Evolutionary conservation across 53 echinoderm and acorn worm genomes (phyloP).

Genomic region (Paelopatides confundens): DNA sequence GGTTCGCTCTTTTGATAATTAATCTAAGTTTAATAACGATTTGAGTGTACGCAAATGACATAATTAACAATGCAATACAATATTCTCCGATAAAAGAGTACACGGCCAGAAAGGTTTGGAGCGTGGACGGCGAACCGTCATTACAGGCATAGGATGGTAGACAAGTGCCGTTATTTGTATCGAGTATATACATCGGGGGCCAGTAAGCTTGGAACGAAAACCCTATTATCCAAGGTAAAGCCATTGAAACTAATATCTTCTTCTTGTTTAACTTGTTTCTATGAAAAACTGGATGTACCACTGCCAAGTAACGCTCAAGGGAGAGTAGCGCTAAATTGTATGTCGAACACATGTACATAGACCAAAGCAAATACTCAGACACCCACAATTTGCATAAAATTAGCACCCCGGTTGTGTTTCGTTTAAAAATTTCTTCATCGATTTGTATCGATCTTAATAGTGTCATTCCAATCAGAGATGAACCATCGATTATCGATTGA

Average conservation of each 20-base stretch:
- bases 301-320: neutral
- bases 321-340: conserved; percentile 1
- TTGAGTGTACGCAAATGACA: neutral
- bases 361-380: conserved; percentile 1
- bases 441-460: neutral
- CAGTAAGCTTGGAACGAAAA: neutral
- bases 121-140: neutral
- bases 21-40: neutral
- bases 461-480: neutral
- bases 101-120: neutral
- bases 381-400: neutral
- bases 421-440: neutral
- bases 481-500: neutral
- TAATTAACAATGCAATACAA: neutral
- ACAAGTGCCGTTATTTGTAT: neutral
- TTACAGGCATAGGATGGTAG: neutral
- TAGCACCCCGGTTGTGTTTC: neutral
- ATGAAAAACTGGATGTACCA: neutral
- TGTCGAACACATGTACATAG: neutral
- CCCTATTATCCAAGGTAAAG: neutral
- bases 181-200: neutral
- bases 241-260: neutral
- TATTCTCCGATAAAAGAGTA: neutral
- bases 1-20: neutral
- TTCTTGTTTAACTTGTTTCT: neutral